Conservation (phyloP, 2,888 invertebrate genomes). For the Mycalesis mineus region DNA sequence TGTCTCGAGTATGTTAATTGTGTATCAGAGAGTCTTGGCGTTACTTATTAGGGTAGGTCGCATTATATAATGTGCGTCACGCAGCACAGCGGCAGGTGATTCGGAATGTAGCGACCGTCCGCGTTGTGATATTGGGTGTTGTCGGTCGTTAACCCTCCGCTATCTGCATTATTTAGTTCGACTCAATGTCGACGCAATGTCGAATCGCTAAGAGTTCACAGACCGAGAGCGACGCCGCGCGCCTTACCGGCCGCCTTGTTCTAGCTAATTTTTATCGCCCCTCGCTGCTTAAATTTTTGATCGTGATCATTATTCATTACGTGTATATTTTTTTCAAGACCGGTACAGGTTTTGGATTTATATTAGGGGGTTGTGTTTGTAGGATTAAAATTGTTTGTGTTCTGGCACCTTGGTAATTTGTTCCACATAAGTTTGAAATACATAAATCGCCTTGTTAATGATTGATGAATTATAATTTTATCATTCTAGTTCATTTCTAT, state of each 20-base stretch:
- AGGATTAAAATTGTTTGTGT: too few species aligned
- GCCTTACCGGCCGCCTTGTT: conserved; percentile 58
- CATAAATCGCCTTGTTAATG: too few species aligned
- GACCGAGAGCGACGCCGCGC: conserved; percentile 62
- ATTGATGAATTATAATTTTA: too few species aligned
- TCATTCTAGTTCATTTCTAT: too few species aligned
- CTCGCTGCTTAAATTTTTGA: conserved; percentile 13
- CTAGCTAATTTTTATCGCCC: conserved; percentile 57
- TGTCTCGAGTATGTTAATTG: conserved; percentile 16
- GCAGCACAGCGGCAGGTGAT: conserved; percentile 55
- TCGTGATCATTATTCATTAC: background rate
- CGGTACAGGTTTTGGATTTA: too few species aligned
- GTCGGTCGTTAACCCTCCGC: conserved; percentile 72
- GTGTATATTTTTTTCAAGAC: too few species aligned
- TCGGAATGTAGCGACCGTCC: conserved; percentile 56
- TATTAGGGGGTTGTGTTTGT: too few species aligned
- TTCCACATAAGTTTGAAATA: too few species aligned
- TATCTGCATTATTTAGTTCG: conserved; percentile 75
- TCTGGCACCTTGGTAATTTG: too few species aligned
- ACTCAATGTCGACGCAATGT: conserved; percentile 75
- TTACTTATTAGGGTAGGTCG: conserved; percentile 54
- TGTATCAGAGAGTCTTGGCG: too few species aligned
- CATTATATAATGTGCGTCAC: conserved; percentile 50
- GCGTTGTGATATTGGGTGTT: conserved; percentile 70
- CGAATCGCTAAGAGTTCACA: conserved; percentile 68